Evolutionary conservation across 2,888 invertebrate genomes (phyloP).

Genomic region (Ormyrus rosae): DNA sequence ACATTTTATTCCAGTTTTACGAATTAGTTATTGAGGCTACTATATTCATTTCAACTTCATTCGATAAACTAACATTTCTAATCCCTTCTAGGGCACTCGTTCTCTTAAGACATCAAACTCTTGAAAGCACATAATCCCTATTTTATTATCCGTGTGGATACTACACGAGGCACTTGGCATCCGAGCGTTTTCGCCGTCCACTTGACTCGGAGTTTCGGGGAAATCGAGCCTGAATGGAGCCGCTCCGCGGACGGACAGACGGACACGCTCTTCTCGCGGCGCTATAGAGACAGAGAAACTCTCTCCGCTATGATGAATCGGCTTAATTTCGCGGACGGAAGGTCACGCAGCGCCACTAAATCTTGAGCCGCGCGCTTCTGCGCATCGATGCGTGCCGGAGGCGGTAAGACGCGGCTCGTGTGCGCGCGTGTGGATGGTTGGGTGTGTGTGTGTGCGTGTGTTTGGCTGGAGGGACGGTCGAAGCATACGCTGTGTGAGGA

Average conservation of each 20-base stretch:
- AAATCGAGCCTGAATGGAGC: slow-evolving; percentile 4
- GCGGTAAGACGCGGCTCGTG: slow-evolving; percentile 5
- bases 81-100: too few relatives aligned
- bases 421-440: too few relatives aligned
- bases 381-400: background rate
- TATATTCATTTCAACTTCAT: too few relatives aligned
- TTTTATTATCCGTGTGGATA: too few relatives aligned
- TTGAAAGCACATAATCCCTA: too few relatives aligned
- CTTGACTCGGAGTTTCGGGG: background rate
- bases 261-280: background rate
- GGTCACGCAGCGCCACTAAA: slow-evolving; percentile 70
- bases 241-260: background rate
- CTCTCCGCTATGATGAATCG: slow-evolving; percentile 67
- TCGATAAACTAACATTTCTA: too few relatives aligned
- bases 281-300: background rate
- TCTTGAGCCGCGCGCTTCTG: slow-evolving; percentile 60
- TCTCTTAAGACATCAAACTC: too few relatives aligned
- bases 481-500: background rate
- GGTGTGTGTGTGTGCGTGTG: too few relatives aligned
- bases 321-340: slow-evolving; percentile 71
- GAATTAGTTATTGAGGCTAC: too few relatives aligned
- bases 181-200: background rate
- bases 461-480: too few relatives aligned
- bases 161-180: too few relatives aligned
- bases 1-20: too few relatives aligned